phyloP scores from a whole-genome alignment of 2,888 invertebrate genomes.

The Esperia sulphurella region DNA sequence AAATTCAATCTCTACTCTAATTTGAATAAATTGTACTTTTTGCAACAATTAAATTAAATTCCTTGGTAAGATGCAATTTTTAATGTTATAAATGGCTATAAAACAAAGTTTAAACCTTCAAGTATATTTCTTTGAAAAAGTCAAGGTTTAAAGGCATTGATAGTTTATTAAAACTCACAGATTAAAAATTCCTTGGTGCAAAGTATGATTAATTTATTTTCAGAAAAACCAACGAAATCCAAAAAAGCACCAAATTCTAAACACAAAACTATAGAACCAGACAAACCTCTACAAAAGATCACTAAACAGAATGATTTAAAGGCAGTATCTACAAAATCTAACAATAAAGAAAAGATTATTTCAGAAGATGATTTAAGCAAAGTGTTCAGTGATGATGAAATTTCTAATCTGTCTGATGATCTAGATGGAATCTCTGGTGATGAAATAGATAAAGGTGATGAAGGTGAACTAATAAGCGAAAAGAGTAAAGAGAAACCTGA shows the following conservation, averaged over 20 bases:
- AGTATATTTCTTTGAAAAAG: too few species aligned
- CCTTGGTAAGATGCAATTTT: too few species aligned
- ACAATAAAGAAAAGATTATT: slow-evolving; percentile 37
- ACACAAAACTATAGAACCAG: slow-evolving; percentile 2
- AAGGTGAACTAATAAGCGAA: slow-evolving; percentile 22
- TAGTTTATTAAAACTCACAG: too few species aligned
- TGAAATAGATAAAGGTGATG: slow-evolving; percentile 28
- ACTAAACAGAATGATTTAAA: slow-evolving; percentile 9
- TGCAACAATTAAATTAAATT: too few species aligned
- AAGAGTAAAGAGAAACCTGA: slow-evolving; percentile 52
- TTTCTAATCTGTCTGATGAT: slow-evolving; percentile 57
- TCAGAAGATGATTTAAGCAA: slow-evolving; percentile 49
- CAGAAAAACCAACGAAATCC: slow-evolving; percentile 35
- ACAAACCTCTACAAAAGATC: not conserved
- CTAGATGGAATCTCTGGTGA: slow-evolving; percentile 28
- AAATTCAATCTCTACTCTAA: too few species aligned
- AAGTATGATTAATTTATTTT: slow-evolving; percentile 15
- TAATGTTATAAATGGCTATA: too few species aligned
- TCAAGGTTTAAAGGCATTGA: too few species aligned
- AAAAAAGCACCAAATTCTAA: slow-evolving; percentile 15
- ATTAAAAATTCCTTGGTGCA: too few species aligned
- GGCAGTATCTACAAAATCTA: slow-evolving; percentile 14
- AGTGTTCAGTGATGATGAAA: slow-evolving; percentile 71
- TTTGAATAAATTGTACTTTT: too few species aligned
- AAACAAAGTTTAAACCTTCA: too few species aligned